phyloP scores from a whole-genome alignment of 2,113 vertebrate species.

The Scomber colias region DNA sequence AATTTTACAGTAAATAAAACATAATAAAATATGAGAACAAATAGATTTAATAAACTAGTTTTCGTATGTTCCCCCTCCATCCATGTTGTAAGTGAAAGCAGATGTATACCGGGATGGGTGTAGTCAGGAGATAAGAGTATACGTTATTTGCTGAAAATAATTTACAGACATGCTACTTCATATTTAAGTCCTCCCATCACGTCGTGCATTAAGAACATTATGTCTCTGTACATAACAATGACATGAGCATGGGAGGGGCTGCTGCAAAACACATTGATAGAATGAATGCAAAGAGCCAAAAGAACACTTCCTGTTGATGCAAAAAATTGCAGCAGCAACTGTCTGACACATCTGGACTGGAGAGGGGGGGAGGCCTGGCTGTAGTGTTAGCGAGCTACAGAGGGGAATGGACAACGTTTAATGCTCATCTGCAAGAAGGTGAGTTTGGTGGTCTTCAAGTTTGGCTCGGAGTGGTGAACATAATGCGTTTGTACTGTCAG shows the following conservation, averaged over 20 bases:
- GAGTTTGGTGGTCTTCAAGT: constrained; percentile 42
- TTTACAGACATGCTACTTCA: constrained; percentile 4
- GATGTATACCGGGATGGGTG: neutral
- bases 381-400: constrained; percentile 77
- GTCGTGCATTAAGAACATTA: constrained; percentile 42
- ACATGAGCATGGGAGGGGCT: constrained; percentile 76
- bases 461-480: neutral
- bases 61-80: neutral
- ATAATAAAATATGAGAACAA: neutral
- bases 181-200: neutral
- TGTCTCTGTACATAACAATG: constrained; percentile 62
- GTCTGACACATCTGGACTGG: constrained; percentile 85
- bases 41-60: neutral
- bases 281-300: constrained; percentile 80
- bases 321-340: constrained; percentile 85
- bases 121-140: constrained; percentile 25
- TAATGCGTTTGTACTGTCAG: constrained; percentile 6
- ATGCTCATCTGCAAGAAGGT: constrained; percentile 80
- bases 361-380: constrained; percentile 85
- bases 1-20: neutral
- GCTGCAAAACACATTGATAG: constrained; percentile 75
- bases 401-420: constrained; percentile 84
- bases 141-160: constrained; percentile 26
- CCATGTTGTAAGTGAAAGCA: constrained; percentile 13
- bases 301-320: constrained; percentile 85